These are phyloP conservation scores for Palythoa grandiflora DNA, from an alignment of 92 coral and sea anemone genomes.

Conservation along the genomic window DNA sequence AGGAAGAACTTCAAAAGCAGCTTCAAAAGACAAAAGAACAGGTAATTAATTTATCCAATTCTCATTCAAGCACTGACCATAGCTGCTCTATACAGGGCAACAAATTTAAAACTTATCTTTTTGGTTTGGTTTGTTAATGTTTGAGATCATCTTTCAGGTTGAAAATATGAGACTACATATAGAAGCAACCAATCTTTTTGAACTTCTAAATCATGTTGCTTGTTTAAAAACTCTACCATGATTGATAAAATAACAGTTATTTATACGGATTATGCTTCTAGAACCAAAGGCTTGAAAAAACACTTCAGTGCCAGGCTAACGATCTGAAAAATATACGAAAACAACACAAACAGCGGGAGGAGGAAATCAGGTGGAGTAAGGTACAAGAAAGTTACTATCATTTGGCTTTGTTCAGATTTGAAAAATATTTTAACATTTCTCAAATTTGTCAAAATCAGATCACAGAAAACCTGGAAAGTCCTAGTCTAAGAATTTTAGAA, in stretches of 20 bases:
- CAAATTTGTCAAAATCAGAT: too few species aligned
- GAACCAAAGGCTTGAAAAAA: constrained; percentile 65
- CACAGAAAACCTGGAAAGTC: too few species aligned
- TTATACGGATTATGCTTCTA: not conserved
- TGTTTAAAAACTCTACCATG: not conserved
- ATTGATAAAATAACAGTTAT: not conserved
- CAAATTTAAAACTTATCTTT: not conserved
- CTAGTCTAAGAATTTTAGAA: too few species aligned
- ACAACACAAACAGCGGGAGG: constrained; percentile 68
- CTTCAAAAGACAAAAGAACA: constrained; percentile 58
- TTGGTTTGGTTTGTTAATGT: too few species aligned
- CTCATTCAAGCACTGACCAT: not conserved
- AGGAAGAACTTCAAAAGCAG: constrained; percentile 67
- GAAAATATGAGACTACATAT: too few species aligned
- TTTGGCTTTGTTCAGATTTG: not conserved
- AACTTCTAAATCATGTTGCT: not conserved
- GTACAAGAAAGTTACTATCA: constrained; percentile 21
- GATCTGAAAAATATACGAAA: constrained; percentile 54
- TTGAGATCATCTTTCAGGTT: too few species aligned
- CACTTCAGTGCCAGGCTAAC: constrained; percentile 64
- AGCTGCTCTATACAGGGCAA: not conserved
- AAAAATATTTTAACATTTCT: too few species aligned
- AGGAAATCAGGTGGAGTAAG: constrained; percentile 84
- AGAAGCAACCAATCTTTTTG: too few species aligned
- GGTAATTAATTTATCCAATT: constrained; percentile 18